Percentiles rank a stretch among this genome's conserved stretches.
phyloP scores from a whole-genome alignment of 2,113 vertebrate species.

The Spea multiplicata region DNA sequence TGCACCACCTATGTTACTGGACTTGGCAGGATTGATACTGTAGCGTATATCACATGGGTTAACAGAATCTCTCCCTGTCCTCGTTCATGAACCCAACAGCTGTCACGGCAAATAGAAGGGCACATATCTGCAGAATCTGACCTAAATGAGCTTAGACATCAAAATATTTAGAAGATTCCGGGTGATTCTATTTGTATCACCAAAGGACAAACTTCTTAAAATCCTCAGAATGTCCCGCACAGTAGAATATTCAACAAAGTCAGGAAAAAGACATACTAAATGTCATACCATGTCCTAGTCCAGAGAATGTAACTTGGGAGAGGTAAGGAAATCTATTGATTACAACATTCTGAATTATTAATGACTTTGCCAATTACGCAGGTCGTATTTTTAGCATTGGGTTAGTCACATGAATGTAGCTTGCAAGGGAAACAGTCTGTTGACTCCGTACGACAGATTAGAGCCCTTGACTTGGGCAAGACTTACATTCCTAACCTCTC shows the following conservation, averaged over 20 bases:
- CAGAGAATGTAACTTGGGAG: neutral
- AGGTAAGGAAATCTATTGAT: conserved; percentile 42
- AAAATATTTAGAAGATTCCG: no score
- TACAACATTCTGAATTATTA: conserved; percentile 42
- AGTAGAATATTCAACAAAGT: neutral
- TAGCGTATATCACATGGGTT: no score
- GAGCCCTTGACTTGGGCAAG: neutral
- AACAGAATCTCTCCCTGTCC: no score
- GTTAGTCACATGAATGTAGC: conserved; percentile 12
- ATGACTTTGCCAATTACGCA: conserved; percentile 40
- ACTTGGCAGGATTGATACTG: no score
- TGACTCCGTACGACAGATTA: neutral
- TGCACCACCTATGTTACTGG: no score
- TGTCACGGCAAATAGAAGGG: no score
- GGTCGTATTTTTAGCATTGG: conserved; percentile 36
- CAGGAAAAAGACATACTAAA: neutral
- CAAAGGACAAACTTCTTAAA: neutral
- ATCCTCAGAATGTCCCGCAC: neutral
- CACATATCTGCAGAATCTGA: no score
- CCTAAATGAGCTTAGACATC: no score
- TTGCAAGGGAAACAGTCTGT: neutral
- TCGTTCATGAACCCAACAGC: no score
- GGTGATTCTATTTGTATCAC: no score
- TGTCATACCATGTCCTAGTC: conserved; percentile 17
- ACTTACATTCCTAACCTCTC: no score